Conservation (phyloP, 2,113 vertebrate genomes). For the Cinclus cinclus region DNA sequence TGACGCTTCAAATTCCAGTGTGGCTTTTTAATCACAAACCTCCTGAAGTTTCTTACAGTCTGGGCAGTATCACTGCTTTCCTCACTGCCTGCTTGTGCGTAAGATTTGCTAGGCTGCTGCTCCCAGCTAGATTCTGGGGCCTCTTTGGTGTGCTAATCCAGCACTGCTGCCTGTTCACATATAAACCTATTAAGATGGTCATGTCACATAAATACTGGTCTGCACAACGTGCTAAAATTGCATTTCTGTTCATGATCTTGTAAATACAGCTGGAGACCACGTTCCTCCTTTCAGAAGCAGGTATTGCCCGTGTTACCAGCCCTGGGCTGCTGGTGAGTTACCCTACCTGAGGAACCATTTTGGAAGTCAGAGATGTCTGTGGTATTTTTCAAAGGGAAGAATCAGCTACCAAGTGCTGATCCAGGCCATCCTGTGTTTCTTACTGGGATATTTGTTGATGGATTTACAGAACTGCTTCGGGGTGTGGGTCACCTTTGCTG, state of each 20-base stretch:
- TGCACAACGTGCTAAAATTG: not conserved
- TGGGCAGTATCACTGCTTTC: not conserved
- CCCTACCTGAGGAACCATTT: not conserved
- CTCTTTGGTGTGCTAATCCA: not conserved
- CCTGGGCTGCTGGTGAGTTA: not conserved
- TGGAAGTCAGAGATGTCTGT: not conserved
- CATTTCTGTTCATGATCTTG: not conserved
- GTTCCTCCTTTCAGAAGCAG: not conserved
- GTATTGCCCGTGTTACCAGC: not conserved
- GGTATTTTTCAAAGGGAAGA: not conserved
- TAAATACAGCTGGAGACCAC: not conserved
- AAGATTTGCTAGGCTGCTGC: not conserved
- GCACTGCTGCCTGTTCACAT: not conserved
- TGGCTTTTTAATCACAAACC: not conserved
- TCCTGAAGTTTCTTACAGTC: not conserved
- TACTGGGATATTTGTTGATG: not conserved
- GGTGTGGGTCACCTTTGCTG: not conserved
- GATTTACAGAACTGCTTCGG: not conserved
- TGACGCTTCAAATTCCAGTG: not conserved
- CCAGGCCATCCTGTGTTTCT: not conserved
- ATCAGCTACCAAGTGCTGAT: not conserved
- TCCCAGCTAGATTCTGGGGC: not conserved
- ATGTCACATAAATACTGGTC: not conserved
- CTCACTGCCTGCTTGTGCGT: no score
- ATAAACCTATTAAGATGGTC: not conserved